phyloP scores from a whole-genome alignment of 2,888 invertebrate species.

The Mactromeris polynyma region DNA sequence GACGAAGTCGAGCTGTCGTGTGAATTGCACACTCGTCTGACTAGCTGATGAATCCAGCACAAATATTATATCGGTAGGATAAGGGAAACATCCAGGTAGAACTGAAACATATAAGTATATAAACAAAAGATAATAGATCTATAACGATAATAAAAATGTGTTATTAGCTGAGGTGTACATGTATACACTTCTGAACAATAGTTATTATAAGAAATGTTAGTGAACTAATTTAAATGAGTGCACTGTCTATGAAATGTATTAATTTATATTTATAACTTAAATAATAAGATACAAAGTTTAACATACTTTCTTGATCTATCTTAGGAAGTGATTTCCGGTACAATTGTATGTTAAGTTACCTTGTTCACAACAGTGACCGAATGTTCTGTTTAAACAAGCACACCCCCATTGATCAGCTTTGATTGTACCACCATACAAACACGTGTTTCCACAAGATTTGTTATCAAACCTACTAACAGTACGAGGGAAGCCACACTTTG shows the following conservation, averaged over 20 bases:
- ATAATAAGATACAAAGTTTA: no score
- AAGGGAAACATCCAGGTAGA: constrained; percentile 27
- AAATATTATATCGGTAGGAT: constrained; percentile 36
- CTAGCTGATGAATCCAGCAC: constrained; percentile 40
- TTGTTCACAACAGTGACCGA: constrained; percentile 32
- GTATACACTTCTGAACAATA: no score
- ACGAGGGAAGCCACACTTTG: neutral
- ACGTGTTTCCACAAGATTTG: neutral
- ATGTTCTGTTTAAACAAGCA: constrained; percentile 20
- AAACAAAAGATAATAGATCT: no score
- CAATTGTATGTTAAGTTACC: neutral
- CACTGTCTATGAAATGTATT: no score
- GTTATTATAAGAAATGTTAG: no score
- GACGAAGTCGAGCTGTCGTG: constrained; percentile 26
- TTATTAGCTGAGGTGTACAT: no score
- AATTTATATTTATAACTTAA: neutral
- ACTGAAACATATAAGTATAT: constrained; percentile 6
- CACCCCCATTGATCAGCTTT: constrained; percentile 2
- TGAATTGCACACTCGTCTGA: constrained; percentile 27
- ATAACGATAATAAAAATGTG: no score
- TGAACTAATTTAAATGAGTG: no score
- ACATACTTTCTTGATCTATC: no score
- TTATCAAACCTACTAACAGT: neutral
- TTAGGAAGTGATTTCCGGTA: no score
- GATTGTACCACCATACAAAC: constrained; percentile 23